Evolutionary conservation across 2,797 vertebrate species (phyloP).

Genomic region (Manis pentadactyla): DNA sequence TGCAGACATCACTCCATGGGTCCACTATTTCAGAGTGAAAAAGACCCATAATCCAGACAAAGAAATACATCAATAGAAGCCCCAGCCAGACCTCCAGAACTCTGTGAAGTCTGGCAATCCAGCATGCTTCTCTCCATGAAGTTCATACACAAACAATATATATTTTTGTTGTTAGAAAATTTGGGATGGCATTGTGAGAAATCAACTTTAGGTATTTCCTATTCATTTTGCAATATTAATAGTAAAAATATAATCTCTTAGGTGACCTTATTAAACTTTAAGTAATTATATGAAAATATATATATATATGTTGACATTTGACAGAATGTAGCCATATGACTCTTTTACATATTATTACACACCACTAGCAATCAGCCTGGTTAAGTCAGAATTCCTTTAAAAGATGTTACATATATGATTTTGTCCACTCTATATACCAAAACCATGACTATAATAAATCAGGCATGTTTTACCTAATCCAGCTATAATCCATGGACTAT

Average conservation of each 20-base stretch:
- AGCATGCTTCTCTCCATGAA: neutral
- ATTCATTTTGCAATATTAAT: neutral
- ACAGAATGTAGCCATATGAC: neutral
- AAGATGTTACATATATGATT: neutral
- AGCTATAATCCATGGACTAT: neutral
- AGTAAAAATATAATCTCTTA: neutral
- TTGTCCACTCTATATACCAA: neutral
- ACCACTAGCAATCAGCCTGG: neutral
- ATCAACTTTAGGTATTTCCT: neutral
- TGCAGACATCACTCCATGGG: too few relatives aligned
- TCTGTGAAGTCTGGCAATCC: neutral
- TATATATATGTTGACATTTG: neutral
- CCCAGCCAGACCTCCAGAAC: too few relatives aligned
- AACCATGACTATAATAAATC: neutral
- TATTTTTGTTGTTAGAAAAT: neutral
- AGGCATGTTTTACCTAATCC: neutral
- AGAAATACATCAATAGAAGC: too few relatives aligned
- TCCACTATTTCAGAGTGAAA: too few relatives aligned
- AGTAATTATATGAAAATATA: neutral
- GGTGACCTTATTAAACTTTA: neutral
- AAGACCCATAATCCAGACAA: too few relatives aligned
- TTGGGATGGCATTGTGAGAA: neutral
- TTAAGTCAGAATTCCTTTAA: neutral
- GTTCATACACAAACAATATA: neutral
- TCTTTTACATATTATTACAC: neutral